Evolutionary conservation across 2,113 vertebrate species (phyloP).

Genomic region (Chloropsis cyanopogon): DNA sequence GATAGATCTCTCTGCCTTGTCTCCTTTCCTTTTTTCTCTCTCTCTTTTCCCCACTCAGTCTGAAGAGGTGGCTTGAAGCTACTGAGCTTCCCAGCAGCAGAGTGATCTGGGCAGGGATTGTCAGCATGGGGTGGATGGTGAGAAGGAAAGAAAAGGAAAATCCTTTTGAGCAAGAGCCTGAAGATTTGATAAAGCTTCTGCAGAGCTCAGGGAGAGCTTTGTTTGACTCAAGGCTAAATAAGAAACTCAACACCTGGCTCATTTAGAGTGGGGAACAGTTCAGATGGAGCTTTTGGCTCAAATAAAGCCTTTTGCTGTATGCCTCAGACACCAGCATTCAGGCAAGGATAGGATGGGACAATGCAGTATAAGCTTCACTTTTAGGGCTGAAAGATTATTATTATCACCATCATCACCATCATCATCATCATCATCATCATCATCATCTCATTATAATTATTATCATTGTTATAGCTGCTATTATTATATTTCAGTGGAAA

Average conservation of each 20-base stretch:
- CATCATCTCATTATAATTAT: neutral
- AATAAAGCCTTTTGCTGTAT: neutral
- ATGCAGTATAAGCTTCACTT: neutral
- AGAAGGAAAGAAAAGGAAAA: neutral
- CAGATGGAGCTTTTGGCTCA: neutral
- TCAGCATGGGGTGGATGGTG: neutral
- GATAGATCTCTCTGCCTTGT: neutral
- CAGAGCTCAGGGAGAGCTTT: neutral
- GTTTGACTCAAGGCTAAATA: neutral
- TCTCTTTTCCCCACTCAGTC: neutral
- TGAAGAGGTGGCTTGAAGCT: neutral
- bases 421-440: neutral
- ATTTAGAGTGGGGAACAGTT: neutral
- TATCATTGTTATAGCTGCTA: neutral
- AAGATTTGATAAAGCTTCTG: neutral
- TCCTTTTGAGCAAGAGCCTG: neutral
- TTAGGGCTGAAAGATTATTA: neutral
- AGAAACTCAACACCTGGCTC: neutral
- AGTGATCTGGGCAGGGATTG: neutral
- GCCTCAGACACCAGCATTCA: neutral
- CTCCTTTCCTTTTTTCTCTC: neutral
- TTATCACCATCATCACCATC: neutral
- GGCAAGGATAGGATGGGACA: neutral
- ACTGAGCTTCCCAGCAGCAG: neutral
- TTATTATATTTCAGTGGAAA: neutral